Base-by-base conservation (phyloP, 2,797 vertebrate species). In the Sciaenops ocellatus region DNA sequence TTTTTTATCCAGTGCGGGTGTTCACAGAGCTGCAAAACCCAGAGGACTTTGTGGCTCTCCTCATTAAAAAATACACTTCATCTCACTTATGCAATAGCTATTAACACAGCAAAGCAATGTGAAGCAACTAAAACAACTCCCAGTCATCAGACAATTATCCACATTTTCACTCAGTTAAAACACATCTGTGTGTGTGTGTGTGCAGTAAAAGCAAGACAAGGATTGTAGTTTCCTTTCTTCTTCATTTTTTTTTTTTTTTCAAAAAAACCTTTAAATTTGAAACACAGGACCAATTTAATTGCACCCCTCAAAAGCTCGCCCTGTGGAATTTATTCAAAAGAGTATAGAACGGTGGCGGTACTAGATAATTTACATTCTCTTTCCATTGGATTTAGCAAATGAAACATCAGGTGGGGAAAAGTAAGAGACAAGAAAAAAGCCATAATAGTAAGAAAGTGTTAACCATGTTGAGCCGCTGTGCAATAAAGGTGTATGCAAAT, bases 31-130 rank as follows among this genome's bases (percentile, higher is more conserved):
- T 66, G 48, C 63, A 61, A 75, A 77, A 64, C 80, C 87, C 79
- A 57, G 22, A 82, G 75, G 87, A 84, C 70, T 83, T 71, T 84
- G 85, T 76, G 76, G 82, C 76, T 85, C 61, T 74, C 20, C 79
- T 89, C 76, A 78, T 92, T 83, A 87, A 80, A 85, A 89, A 77
- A 51, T 66, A 66, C 73, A 83, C 79, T 73, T 73, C 64, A 78
- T 73, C 74, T 84, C 59, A 47, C 74, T 87, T 70, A 70, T 66
- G 87, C 74, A 88, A 76, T 34, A 26, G 42, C 78, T 79, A 73
- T 65, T 88, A 80, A 57, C 68, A 77, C 46, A 50, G 74, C 51
- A 66, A 69, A 62, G 70, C 79, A 75, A 74, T 69, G 69, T 44
- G 61, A 69, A 76, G 79, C 54, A 80, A 61, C 55, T 59, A 13